A percentile compares a stretch with the other conserved stretches of the same genome.
Conservation (phyloP, 2,113 vertebrate species). For the Myrmophylax atrothorax region DNA sequence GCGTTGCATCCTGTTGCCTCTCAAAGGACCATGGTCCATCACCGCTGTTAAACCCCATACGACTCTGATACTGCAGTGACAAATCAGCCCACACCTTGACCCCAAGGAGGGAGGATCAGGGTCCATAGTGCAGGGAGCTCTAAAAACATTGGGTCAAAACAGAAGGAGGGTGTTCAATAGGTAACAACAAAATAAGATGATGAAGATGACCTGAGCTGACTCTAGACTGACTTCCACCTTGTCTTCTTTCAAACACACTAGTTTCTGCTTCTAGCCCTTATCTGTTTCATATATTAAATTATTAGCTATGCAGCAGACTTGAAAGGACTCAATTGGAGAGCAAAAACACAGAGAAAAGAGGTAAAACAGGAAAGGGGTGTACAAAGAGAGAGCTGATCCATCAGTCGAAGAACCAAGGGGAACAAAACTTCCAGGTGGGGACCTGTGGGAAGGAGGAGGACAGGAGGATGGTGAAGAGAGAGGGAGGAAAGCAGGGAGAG, state of each 20-base stretch:
- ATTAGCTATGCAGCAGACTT: not conserved
- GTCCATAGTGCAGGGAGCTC: not conserved
- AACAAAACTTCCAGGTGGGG: not conserved
- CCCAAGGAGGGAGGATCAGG: not conserved
- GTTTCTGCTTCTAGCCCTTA: not conserved
- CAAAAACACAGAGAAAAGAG: not conserved
- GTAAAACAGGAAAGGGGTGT: not conserved
- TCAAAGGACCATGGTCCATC: not conserved
- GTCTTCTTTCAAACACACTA: not conserved
- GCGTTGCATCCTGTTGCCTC: not conserved
- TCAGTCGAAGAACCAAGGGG: not conserved
- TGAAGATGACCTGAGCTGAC: not conserved
- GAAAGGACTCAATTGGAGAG: not conserved
- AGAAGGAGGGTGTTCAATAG: not conserved
- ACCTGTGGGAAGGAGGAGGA: fast-evolving
- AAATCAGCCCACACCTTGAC: not conserved
- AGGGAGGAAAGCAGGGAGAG: not conserved
- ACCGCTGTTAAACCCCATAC: not conserved
- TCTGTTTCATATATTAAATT: not conserved
- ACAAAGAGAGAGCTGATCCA: not conserved
- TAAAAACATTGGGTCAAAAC: not conserved
- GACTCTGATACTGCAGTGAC: not conserved
- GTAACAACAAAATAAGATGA: not conserved
- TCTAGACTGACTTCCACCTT: not conserved
- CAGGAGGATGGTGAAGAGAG: not conserved